Base-by-base conservation (phyloP, 2,797 vertebrate species). In the Austrolebias charrua region DNA sequence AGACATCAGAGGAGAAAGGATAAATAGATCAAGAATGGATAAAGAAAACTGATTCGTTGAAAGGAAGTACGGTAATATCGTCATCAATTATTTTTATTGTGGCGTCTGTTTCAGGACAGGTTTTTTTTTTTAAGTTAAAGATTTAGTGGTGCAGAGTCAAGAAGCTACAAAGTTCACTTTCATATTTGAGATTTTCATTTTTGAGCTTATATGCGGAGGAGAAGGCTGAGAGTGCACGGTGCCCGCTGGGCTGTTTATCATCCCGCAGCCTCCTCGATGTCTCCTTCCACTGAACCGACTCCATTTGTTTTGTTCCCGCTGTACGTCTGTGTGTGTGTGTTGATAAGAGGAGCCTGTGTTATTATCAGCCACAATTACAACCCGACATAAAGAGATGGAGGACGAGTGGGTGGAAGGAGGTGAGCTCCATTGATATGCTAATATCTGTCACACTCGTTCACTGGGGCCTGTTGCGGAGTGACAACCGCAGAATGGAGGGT, bases 351-450 rank as follows among this genome's bases (percentile, higher is more conserved):
- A 51, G 60, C 65, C 31, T 5, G 35, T 71, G 66, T 78, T 56
- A 83, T 78, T 73, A 86, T 85, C 69, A 73, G 61, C 75, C 71
- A 83, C 81, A 83, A 82, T 83, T 85, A 83, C 52, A 49, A 63
- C 55, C 50, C 63, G 55, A 35, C 73, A 77, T 66, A 75, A 54
- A 63, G 57, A 66, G 60, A 63, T 38, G 60, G 70, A 66, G 67
- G 53, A 43, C 76, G 64, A 60, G 85, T 78, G 74, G 85, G 79
- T 54, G 81, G 76, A 73, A 65, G 74, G 70, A 71, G 72, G 71
- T 72, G 57, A 69, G 51, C 49, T 54, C 65, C 66, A 81, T 85
- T 85, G 73, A 82, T 73, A 87, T 87, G 85, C 52, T 81, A 87
- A 87, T 85, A 55, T 71, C 16, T 38, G 28, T 62, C 59, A 45